A percentile compares a stretch with the other conserved stretches of the same genome.
Evolutionary conservation across 2,797 vertebrate species (phyloP).

Genomic region (Hoplostethus mediterraneus): DNA sequence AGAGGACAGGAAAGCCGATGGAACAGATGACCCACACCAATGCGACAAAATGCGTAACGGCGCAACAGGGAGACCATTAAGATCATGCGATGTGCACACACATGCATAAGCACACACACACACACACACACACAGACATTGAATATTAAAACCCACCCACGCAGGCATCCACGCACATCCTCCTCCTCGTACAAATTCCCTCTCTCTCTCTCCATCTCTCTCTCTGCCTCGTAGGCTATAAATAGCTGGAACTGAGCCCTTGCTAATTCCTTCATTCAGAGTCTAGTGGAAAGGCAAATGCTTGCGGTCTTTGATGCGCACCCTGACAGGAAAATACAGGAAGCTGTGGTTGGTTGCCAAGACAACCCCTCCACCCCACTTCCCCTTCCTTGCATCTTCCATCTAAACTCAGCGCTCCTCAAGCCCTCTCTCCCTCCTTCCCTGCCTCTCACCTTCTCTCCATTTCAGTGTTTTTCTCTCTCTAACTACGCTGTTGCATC

Average conservation of each 20-base stretch:
- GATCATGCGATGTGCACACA: slow-evolving; percentile 39
- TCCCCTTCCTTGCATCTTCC: slow-evolving; percentile 27
- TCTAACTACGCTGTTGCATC: slow-evolving; percentile 14
- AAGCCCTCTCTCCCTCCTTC: not conserved
- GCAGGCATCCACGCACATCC: slow-evolving; percentile 11
- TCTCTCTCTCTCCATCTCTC: slow-evolving; percentile 51
- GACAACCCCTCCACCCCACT: slow-evolving; percentile 49
- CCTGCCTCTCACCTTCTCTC: slow-evolving; percentile 16
- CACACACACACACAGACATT: slow-evolving; percentile 31
- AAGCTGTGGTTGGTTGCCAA: slow-evolving; percentile 73
- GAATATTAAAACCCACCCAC: slow-evolving; percentile 38
- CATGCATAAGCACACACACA: slow-evolving; percentile 17
- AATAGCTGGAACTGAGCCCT: slow-evolving; percentile 82
- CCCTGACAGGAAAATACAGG: slow-evolving; percentile 72
- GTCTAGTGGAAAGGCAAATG: slow-evolving; percentile 71
- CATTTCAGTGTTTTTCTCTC: slow-evolving; percentile 2
- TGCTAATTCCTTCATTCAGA: slow-evolving; percentile 86
- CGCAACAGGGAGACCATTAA: slow-evolving; percentile 29
- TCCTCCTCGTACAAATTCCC: slow-evolving; percentile 24
- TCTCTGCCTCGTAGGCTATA: slow-evolving; percentile 76
- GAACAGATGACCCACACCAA: slow-evolving; percentile 35
- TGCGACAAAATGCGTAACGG: slow-evolving; percentile 35
- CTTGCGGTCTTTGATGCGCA: slow-evolving; percentile 64
- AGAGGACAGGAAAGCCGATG: slow-evolving; percentile 33
- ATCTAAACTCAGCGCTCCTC: slow-evolving; percentile 38